A percentile compares a stretch with the other conserved stretches of the same genome.
Conservation (phyloP, 2,888 invertebrate species). For the Machimus rusticus region DNA sequence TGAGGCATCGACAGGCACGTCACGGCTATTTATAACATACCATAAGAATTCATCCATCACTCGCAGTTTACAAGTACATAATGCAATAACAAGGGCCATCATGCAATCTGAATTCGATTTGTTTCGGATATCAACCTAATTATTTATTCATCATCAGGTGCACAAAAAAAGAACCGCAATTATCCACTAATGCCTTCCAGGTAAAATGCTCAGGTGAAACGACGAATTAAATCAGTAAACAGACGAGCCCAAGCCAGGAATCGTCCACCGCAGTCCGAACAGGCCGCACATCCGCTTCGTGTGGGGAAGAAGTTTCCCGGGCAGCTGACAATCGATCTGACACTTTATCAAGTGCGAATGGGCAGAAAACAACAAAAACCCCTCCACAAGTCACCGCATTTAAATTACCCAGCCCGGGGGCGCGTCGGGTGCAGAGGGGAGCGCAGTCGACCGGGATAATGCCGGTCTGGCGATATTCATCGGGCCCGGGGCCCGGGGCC, state of each 20-base stretch:
- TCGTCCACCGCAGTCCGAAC: neutral
- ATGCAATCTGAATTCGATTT: neutral
- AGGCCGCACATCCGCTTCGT: neutral
- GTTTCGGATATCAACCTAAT: neutral
- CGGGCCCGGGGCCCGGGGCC: neutral
- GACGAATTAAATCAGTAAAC: constrained; percentile 5
- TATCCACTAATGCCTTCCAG: neutral
- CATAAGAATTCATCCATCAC: too few relatives aligned
- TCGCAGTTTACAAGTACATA: too few relatives aligned
- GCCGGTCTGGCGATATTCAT: neutral
- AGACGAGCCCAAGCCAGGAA: neutral
- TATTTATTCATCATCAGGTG: neutral
- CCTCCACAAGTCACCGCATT: constrained; percentile 9
- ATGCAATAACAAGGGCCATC: neutral
- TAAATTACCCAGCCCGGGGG: neutral
- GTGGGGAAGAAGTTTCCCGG: neutral
- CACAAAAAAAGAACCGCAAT: neutral
- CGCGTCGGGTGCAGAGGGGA: neutral
- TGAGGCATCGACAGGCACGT: too few relatives aligned
- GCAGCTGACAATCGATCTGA: constrained; percentile 5
- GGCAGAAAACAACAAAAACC: neutral
- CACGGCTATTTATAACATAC: too few relatives aligned
- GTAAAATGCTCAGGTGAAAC: neutral
- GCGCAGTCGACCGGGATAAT: neutral
- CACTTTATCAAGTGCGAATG: constrained; percentile 23